These are phyloP conservation scores for Julus scandinavius DNA, from an alignment of 2,888 invertebrate genomes.

Conservation along the genomic window DNA sequence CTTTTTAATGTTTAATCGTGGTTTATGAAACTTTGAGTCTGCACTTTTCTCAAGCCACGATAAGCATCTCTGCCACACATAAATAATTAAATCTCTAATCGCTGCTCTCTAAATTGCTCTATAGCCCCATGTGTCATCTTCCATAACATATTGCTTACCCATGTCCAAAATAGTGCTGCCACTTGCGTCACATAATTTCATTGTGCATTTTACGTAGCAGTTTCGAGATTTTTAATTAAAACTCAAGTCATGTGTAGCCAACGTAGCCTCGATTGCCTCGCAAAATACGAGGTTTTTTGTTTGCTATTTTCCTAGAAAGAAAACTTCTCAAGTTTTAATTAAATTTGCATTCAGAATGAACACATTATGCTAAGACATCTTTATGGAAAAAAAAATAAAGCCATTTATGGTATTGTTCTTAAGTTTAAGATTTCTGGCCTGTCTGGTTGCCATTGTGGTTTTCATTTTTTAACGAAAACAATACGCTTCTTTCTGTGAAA, in stretches of 20 bases:
- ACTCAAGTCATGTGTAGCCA: not conserved
- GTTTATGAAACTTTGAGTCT: conserved; percentile 8
- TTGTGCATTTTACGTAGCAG: not conserved
- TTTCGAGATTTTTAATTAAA: conserved; percentile 29
- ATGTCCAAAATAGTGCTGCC: not conserved
- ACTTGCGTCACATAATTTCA: conserved; percentile 36
- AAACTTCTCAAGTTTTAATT: conserved; percentile 23
- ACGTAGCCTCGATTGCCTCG: not conserved
- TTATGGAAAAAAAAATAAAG: not conserved
- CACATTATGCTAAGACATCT: not conserved
- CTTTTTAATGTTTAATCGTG: not conserved
- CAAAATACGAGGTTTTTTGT: not conserved
- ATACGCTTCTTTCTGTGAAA: not conserved
- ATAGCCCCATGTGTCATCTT: conserved; percentile 37
- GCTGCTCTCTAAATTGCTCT: conserved; percentile 40
- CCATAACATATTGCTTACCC: conserved; percentile 22
- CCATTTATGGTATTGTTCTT: conserved; percentile 10
- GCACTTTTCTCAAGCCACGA: not conserved
- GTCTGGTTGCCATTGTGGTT: not conserved
- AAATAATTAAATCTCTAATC: conserved; percentile 43
- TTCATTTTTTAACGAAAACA: not conserved
- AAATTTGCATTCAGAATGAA: conserved; percentile 40
- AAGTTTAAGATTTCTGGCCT: not conserved
- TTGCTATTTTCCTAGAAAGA: not conserved
- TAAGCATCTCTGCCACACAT: not conserved